Evolutionary conservation across 2,888 invertebrate species (phyloP), one percentile per base, ranked within the genome.

Genomic region (Idaea straminata): DNA sequence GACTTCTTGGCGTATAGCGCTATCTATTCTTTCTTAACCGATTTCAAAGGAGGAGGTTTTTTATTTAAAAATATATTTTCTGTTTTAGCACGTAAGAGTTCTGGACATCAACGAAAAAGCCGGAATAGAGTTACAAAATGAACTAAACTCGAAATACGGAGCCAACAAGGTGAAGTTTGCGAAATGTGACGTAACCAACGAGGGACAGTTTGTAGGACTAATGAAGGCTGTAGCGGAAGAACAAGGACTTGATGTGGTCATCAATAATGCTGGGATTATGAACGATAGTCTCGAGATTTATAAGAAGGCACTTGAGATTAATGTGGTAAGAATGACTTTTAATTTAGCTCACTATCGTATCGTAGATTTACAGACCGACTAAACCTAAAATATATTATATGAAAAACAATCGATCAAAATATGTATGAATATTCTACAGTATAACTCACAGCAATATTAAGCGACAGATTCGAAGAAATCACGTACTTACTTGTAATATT

Each of bases 231-330:
- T 82, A 0, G 62, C 77, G 4, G 69, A 76, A 6, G 76, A 82
- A 13, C 72, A 82, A 34, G 82, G 81, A 0, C 72, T 86, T 4
- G 86, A 86, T 60, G 73, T 81, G 1, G 81, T 87, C 4, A 66
- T 81, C 5, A 86, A 87, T 62, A 83, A 83, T 47, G 84, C 83
- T 61, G 83, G 81, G 0, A 78, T 87, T 6, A 81, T 84, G 80
- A 84, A 84, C 59, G 86, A 86, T 35, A 71, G 73, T 4, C 65
- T 72, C 15, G 68, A 77, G 0, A 59, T 69, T 10, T 86, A 83
- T 60, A 81, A 76, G 66, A 84, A 81, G 65, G 76, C 76, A 63
- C 83, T 85, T 63, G 77, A 75, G 38, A 68, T 86, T 6, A 87
- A 87, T 75, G 69, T 84, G 62, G 87, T 86, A 73, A 79, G 84